Evolutionary conservation across 2,888 invertebrate genomes (phyloP).

Genomic region (Scaptomyza reducta): DNA sequence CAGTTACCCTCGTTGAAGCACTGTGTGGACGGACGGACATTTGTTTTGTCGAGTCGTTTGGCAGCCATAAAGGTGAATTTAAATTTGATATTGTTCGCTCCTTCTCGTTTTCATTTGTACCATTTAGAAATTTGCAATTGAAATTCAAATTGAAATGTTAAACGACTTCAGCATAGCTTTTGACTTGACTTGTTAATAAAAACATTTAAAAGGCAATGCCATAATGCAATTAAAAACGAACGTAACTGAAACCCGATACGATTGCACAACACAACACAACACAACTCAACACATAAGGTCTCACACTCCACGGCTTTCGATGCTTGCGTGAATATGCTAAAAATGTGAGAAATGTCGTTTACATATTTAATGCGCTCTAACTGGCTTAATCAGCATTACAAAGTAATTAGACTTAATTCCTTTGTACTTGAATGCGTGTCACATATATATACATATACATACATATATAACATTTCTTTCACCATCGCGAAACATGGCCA

Average conservation of each 20-base stretch:
- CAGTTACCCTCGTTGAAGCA: conserved; percentile 15
- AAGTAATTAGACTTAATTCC: conserved; percentile 78
- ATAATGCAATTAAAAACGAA: conserved; percentile 24
- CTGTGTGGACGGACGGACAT: background rate
- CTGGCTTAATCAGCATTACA: conserved; percentile 79
- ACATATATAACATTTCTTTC: conserved; percentile 2
- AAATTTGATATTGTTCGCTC: conserved; percentile 57
- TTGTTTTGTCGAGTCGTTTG: conserved; percentile 57
- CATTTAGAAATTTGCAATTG: conserved; percentile 51
- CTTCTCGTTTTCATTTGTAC: conserved; percentile 45
- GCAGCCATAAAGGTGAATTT: conserved; percentile 74
- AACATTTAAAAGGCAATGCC: conserved; percentile 16
- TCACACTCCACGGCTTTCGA: too few species aligned
- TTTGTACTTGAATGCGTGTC: conserved; percentile 63
- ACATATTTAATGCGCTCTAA: conserved; percentile 72
- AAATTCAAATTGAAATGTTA: conserved; percentile 36
- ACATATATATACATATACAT: conserved; percentile 1
- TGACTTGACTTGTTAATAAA: conserved; percentile 31
- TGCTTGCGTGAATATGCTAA: conserved; percentile 55
- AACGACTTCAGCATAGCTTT: conserved; percentile 4
- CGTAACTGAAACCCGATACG: background rate
- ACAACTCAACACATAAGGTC: background rate
- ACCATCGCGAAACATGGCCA: conserved; percentile 17
- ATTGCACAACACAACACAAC: conserved; percentile 5
- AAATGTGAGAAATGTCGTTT: conserved; percentile 63